Conservation (phyloP, 2,888 invertebrate genomes). For the Metalampra italica region DNA sequence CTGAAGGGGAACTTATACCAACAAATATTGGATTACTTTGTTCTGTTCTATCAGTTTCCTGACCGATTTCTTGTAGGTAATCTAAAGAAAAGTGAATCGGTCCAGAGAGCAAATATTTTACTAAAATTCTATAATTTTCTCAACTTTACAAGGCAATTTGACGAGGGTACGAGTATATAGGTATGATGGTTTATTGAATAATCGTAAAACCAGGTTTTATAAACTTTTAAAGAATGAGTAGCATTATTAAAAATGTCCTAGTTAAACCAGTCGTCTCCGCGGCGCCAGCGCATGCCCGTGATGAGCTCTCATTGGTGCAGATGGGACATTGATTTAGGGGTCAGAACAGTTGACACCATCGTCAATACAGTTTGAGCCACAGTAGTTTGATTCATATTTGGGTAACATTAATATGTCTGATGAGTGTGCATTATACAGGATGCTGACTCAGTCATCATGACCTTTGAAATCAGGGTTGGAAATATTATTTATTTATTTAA, state of each 20-base stretch:
- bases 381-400: conserved; percentile 21
- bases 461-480: too few species aligned
- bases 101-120: too few species aligned
- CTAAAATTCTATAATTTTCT: too few species aligned
- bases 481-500: too few species aligned
- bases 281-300: conserved; percentile 14
- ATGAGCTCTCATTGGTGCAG: conserved; percentile 47
- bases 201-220: too few species aligned
- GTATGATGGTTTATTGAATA: too few species aligned
- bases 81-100: too few species aligned
- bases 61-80: too few species aligned
- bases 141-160: too few species aligned
- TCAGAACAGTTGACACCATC: conserved; percentile 67
- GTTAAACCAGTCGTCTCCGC: not conserved
- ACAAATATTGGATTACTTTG: conserved; percentile 1
- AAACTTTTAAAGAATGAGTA: not conserved
- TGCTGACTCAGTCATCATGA: not conserved
- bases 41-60: too few species aligned
- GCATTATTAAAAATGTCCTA: not conserved
- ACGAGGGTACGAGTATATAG: too few species aligned
- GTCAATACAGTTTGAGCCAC: conserved; percentile 60
- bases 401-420: conserved; percentile 11
- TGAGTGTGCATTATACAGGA: not conserved
- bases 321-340: conserved; percentile 68
- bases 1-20: conserved; percentile 10